These are phyloP conservation scores for Augiades crinisus DNA, from an alignment of 2,888 invertebrate species.

Conservation along the genomic window DNA sequence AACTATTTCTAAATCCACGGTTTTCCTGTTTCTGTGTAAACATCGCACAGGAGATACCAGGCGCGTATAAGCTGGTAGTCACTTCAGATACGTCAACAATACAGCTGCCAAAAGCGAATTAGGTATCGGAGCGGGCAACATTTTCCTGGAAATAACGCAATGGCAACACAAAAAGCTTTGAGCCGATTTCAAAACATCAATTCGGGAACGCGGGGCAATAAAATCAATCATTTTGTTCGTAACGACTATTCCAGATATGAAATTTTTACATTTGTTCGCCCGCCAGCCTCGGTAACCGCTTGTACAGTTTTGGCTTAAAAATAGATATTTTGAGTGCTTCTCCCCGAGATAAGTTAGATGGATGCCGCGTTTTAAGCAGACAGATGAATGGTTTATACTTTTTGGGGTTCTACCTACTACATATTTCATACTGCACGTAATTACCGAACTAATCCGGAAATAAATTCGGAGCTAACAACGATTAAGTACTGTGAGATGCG, in stretches of 20 bases:
- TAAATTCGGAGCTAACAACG: background rate
- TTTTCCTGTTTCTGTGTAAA: constrained; percentile 23
- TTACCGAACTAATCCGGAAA: constrained; percentile 16
- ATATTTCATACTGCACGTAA: constrained; percentile 42
- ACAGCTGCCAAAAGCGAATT: constrained; percentile 23
- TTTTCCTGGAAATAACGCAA: constrained; percentile 34
- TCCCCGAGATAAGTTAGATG: constrained; percentile 68
- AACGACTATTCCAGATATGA: constrained; percentile 60
- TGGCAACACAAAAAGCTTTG: constrained; percentile 44
- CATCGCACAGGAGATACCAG: constrained; percentile 13
- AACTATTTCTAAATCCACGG: constrained; percentile 2
- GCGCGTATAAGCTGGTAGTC: constrained; percentile 6
- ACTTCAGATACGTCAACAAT: constrained; percentile 23
- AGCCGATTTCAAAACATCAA: constrained; percentile 65
- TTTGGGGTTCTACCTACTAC: constrained; percentile 38
- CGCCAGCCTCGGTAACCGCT: constrained; percentile 26
- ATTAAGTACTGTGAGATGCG: too few relatives aligned
- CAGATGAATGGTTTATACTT: constrained; percentile 57
- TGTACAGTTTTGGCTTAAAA: constrained; percentile 66
- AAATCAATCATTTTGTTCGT: constrained; percentile 75
- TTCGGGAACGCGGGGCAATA: constrained; percentile 60
- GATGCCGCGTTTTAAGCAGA: constrained; percentile 52
- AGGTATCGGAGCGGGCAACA: constrained; percentile 16
- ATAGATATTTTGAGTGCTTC: constrained; percentile 76
- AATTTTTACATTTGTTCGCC: constrained; percentile 67